phyloP scores from a whole-genome alignment of 2,888 invertebrate genomes.

The Leptopterna dolabrata region DNA sequence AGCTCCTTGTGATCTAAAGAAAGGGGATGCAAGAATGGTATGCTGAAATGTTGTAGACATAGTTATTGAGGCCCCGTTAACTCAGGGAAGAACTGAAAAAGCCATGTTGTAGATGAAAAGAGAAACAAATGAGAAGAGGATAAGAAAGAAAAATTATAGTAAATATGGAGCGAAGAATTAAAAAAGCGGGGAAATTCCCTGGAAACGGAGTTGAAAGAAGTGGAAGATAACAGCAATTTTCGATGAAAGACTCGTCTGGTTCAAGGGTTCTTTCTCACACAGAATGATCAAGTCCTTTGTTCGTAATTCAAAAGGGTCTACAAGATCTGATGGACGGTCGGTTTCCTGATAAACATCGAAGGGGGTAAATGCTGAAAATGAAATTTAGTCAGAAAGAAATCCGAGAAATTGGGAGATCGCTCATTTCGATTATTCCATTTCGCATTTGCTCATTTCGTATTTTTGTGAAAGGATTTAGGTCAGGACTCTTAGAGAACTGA shows the following conservation, averaged over 20 bases:
- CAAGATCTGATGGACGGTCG: neutral
- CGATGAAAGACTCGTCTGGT: neutral
- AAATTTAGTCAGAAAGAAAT: too few species aligned
- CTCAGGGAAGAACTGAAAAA: neutral
- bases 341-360: neutral
- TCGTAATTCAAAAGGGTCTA: neutral
- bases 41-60: too few species aligned
- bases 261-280: neutral
- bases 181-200: neutral
- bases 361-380: neutral
- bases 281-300: neutral
- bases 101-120: neutral
- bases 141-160: neutral
- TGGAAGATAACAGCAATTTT: conserved; percentile 7
- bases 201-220: neutral
- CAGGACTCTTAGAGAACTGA: too few species aligned
- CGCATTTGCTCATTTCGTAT: too few species aligned
- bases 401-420: too few species aligned
- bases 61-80: neutral
- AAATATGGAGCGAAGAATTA: neutral
- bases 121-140: neutral
- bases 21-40: too few species aligned
- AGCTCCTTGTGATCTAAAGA: too few species aligned
- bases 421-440: too few species aligned
- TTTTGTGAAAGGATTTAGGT: too few species aligned